A percentile compares a stretch with the other conserved stretches of the same genome.
These are phyloP conservation scores for Tenebrio molitor DNA, from an alignment of 1,140 invertebrate genomes.

Conservation along the genomic window DNA sequence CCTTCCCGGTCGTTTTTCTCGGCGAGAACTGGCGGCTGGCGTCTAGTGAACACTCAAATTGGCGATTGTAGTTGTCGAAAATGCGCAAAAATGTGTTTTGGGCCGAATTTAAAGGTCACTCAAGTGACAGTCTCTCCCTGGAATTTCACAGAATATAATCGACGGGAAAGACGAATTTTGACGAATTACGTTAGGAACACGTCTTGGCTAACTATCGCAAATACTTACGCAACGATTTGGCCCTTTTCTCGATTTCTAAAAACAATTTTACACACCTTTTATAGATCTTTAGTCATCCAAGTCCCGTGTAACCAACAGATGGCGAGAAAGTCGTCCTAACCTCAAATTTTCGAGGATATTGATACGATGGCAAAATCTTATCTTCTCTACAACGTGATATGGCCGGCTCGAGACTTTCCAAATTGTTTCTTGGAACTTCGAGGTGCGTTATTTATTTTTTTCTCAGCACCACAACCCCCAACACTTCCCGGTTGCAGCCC, in stretches of 20 bases:
- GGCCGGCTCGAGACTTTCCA: no score
- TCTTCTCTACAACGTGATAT: no score
- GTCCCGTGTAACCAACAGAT: slow-evolving; percentile 13
- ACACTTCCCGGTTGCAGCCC: no score
- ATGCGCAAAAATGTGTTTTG: not conserved
- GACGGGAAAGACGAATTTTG: not conserved
- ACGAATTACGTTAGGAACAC: not conserved
- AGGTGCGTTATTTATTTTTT: no score
- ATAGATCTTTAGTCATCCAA: slow-evolving; percentile 24
- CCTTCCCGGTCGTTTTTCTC: no score
- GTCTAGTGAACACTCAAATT: no score
- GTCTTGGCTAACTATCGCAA: slow-evolving; percentile 1
- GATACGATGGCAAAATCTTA: no score
- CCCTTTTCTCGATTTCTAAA: not conserved
- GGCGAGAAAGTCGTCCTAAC: slow-evolving; percentile 31
- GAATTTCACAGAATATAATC: slow-evolving; percentile 18
- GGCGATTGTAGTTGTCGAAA: not conserved
- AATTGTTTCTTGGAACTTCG: no score
- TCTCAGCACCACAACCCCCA: no score
- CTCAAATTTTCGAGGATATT: no score
- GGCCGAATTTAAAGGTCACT: slow-evolving; percentile 41
- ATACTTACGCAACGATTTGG: not conserved
- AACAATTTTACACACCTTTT: slow-evolving; percentile 28
- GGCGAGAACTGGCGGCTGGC: slow-evolving; percentile 6
- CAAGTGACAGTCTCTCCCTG: slow-evolving; percentile 53